Base-by-base conservation (phyloP, 2,797 vertebrate genomes). In the Limosa lapponica region DNA sequence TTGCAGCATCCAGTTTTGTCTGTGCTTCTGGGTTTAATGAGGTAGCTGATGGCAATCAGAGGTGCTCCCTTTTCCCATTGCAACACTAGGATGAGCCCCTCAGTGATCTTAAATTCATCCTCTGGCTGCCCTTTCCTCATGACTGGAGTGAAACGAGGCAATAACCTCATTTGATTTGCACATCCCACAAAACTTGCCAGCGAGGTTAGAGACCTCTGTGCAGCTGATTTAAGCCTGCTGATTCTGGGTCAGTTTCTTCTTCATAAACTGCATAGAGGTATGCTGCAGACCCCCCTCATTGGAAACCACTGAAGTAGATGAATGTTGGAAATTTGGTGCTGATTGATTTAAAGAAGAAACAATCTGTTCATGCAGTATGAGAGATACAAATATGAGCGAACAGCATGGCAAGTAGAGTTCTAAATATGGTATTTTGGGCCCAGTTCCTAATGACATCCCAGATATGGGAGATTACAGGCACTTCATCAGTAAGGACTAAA, bases 101-200 rank as follows among this genome's bases (percentile, higher is more conserved):
- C 54, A 34, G 28, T 22, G n/a, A 72, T 72, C 43, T 88, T 46
- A 89, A 82, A 57, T 90, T 88, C 41, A 64, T 87, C 59, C 39
- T 82, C 77, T 90, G n/a, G 7, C 36, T 95, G 74, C 80, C 59
- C 80, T 95, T 71, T 84, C 66, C 77, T 74, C 70, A 65, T 66
- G 80, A 64, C 51, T 78, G 6, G 70, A 69, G 58, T 75, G 73
- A 87, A 95, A 95, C 44, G 66, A 91, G 55, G 77, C 73, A 87
- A 62, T 51, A 96, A 62, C 27, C 51, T 92, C 27, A 62, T 79
- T 46, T 88, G 58, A 93, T 93, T 83, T 93, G 75, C 75, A 86
- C 61, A 75, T 65, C 34, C 65, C 64, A 74, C 87, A 83, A 36
- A 94, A 77, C 34, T 75, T 71, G 61, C 65, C 0, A 0, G 55